These are phyloP conservation scores for Sepiola atlantica DNA, from an alignment of 2,888 invertebrate species.

Conservation along the genomic window DNA sequence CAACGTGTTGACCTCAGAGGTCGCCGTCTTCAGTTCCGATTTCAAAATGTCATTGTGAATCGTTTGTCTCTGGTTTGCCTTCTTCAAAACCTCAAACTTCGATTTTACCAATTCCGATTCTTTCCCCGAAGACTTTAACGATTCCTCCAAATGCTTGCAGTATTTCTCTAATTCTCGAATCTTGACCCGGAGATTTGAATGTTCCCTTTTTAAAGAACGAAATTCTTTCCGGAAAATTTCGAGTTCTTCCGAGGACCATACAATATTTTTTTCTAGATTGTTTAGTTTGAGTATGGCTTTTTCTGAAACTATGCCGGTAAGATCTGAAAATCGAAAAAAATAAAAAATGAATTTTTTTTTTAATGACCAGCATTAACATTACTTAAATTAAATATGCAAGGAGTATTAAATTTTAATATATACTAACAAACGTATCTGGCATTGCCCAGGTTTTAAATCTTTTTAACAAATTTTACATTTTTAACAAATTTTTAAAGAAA, in stretches of 20 bases:
- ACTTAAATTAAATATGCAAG: too few species aligned
- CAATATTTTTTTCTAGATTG: conserved; percentile 50
- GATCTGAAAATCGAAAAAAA: background rate
- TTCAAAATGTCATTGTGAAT: conserved; percentile 66
- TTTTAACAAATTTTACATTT: too few species aligned
- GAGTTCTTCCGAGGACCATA: conserved; percentile 69
- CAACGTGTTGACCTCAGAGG: conserved; percentile 63
- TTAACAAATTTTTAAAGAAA: too few species aligned
- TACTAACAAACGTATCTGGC: too few species aligned
- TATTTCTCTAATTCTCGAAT: conserved; percentile 59
- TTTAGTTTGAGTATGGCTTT: background rate
- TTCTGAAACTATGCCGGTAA: background rate
- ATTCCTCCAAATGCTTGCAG: conserved; percentile 57
- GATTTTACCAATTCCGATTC: conserved; percentile 55
- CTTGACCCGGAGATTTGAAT: conserved; percentile 60
- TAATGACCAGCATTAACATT: too few species aligned
- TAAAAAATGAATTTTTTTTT: background rate
- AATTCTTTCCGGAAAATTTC: conserved; percentile 65
- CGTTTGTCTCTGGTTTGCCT: conserved; percentile 65
- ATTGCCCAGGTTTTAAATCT: too few species aligned
- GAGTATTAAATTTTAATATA: too few species aligned
- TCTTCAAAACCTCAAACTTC: conserved; percentile 57
- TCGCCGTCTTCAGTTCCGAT: conserved; percentile 59
- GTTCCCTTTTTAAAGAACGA: conserved; percentile 65
- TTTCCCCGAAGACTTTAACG: conserved; percentile 53